Base-by-base conservation (phyloP, 1,140 invertebrate genomes). In the Aphelinus atriplicis region DNA sequence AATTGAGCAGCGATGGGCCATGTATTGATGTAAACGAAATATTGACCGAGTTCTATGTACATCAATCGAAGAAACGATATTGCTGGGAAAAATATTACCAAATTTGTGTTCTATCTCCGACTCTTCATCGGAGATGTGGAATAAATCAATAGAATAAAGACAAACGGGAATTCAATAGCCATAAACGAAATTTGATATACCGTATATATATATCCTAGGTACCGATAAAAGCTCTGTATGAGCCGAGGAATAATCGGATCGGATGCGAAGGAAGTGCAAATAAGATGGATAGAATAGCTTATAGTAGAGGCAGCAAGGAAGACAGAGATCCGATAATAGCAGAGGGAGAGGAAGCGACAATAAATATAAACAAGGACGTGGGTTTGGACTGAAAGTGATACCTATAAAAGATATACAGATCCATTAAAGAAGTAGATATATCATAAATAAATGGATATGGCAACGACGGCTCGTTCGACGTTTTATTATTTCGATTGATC, bases 331-430 rank as follows among this genome's bases (percentile, higher is more conserved):
- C n/a, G n/a, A n/a, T n/a, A n/a, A n/a, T n/a, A n/a, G n/a, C n/a
- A n/a, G n/a, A n/a, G n/a, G n/a, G n/a, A n/a, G 61, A 63, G 46
- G 48, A n/a, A 63, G 48, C 46, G 61, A 46, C 61, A 6, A 63
- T 63, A 7, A 63, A 7, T 46, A 63, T 63, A 63, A 63, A 47
- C 43, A 63, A 63, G 9, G 7, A 10, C 61, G 46, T 63, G n/a
- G n/a, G 46, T 46, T 3, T 10, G 61, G 43, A 45, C 61, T 42
- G 42, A 60, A 60, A 60, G 58, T 42, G 58, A 7, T n/a, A n/a
- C n/a, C n/a, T n/a, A n/a, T n/a, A 43, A 60, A 6, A 43, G 9
- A 43, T 3, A 45, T 60, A 7, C 4, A 5, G 42, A 60, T 60
- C 5, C 42, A 43, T 45, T 60, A 43, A 2, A 60, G 4, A 42